Percentiles rank a stretch among this genome's conserved stretches.
Conservation (phyloP, 2,797 vertebrate genomes). For the Cryptoblepharus egeriae region DNA sequence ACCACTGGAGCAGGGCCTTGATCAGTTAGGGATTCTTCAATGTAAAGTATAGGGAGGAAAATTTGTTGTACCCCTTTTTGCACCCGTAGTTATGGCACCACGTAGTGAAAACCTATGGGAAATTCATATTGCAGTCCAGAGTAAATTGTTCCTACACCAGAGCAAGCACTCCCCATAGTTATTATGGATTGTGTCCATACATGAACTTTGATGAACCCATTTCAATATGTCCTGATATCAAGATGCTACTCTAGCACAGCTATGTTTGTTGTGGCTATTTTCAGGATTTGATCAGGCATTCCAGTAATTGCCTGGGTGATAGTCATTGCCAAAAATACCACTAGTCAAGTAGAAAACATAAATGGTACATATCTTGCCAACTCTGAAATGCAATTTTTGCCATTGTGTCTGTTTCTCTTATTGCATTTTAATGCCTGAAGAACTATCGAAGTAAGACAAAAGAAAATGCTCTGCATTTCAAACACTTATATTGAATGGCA, state of each 20-base stretch:
- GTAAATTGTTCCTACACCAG: too few relatives aligned
- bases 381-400: constrained; percentile 49
- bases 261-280: neutral
- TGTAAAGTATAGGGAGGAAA: too few relatives aligned
- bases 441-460: constrained; percentile 33
- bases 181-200: too few relatives aligned
- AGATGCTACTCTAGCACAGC: neutral
- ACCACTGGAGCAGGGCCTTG: too few relatives aligned
- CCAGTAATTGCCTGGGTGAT: neutral
- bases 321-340: constrained; percentile 39
- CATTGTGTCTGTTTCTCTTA: constrained; percentile 49
- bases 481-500: constrained; percentile 27
- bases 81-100: too few relatives aligned
- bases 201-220: neutral
- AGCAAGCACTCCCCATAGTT: too few relatives aligned
- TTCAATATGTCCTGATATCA: neutral
- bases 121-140: too few relatives aligned
- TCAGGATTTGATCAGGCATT: neutral
- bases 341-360: constrained; percentile 39
- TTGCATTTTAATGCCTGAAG: constrained; percentile 59
- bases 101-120: too few relatives aligned
- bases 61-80: too few relatives aligned
- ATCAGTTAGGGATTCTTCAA: too few relatives aligned
- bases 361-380: constrained; percentile 56
- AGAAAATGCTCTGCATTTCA: constrained; percentile 57